phyloP scores from a whole-genome alignment of 2,888 invertebrate species.

The Eupelmus urozonus region DNA sequence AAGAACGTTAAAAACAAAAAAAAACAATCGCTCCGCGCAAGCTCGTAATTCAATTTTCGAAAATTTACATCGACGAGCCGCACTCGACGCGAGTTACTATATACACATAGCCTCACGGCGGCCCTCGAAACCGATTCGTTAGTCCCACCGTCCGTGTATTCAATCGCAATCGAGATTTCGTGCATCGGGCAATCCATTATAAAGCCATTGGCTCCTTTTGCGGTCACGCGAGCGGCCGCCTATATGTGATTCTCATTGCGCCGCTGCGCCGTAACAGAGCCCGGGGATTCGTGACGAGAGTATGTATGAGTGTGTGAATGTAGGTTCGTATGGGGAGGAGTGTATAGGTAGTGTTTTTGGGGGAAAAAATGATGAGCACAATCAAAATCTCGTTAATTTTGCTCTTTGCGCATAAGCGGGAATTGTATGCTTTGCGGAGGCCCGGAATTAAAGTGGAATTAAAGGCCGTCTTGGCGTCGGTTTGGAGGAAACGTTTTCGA shows the following conservation, averaged over 20 bases:
- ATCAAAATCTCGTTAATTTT: conserved; percentile 41
- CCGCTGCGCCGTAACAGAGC: too few species aligned
- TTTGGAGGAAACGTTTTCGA: too few species aligned
- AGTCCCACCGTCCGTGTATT: neutral
- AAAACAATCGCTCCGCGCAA: neutral
- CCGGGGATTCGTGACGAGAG: too few species aligned
- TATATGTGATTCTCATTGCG: too few species aligned
- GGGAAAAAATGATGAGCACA: neutral
- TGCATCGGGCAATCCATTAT: conserved; percentile 42
- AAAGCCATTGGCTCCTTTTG: conserved; percentile 12
- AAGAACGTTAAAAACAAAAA: conserved; percentile 6
- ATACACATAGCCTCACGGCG: neutral
- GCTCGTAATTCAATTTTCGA: conserved; percentile 26
- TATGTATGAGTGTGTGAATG: too few species aligned
- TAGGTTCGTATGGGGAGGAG: too few species aligned
- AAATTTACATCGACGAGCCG: conserved; percentile 25
- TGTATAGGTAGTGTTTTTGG: too few species aligned
- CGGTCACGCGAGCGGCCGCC: too few species aligned
- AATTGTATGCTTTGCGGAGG: neutral
- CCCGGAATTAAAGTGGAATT: neutral
- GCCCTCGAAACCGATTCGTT: neutral
- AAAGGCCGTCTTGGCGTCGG: neutral
- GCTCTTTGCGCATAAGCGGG: neutral
- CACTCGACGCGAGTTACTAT: too few species aligned
- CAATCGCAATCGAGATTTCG: conserved; percentile 28